phyloP scores from a whole-genome alignment of 1,140 invertebrate species.

The Drosophila takahashii region DNA sequence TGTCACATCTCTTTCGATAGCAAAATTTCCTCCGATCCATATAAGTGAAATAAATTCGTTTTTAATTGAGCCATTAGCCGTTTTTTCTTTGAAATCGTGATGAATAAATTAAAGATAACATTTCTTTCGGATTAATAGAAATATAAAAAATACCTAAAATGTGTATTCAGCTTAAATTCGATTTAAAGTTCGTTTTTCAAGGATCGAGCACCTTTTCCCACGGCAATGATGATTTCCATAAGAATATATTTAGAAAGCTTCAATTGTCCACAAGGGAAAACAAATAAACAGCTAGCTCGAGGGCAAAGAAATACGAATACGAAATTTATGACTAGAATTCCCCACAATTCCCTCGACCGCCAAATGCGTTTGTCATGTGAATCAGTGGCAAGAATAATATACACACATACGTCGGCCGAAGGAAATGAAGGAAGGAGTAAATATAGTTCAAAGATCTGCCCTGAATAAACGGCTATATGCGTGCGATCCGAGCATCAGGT shows the following conservation, averaged over 20 bases:
- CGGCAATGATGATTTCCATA: background rate
- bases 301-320: slow-evolving; percentile 19
- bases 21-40: background rate
- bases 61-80: slow-evolving; percentile 2
- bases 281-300: slow-evolving; percentile 10
- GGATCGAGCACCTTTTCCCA: background rate
- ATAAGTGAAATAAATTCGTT: slow-evolving; percentile 18
- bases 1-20: background rate
- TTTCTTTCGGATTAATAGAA: background rate
- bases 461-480: slow-evolving; percentile 44
- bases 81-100: background rate
- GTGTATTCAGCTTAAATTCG: too few species aligned
- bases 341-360: background rate
- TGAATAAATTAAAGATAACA: background rate
- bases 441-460: slow-evolving; percentile 64
- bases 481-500: background rate
- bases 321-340: slow-evolving; percentile 22
- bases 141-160: too few species aligned
- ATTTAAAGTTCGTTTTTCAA: background rate
- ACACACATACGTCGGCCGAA: slow-evolving; percentile 28
- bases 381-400: slow-evolving; percentile 15
- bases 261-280: slow-evolving; percentile 12
- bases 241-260: background rate
- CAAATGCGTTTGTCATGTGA: slow-evolving; percentile 4
- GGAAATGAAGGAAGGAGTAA: slow-evolving; percentile 50